Base-by-base conservation (phyloP, 2,888 invertebrate species). In the Platycnemis pennipes region DNA sequence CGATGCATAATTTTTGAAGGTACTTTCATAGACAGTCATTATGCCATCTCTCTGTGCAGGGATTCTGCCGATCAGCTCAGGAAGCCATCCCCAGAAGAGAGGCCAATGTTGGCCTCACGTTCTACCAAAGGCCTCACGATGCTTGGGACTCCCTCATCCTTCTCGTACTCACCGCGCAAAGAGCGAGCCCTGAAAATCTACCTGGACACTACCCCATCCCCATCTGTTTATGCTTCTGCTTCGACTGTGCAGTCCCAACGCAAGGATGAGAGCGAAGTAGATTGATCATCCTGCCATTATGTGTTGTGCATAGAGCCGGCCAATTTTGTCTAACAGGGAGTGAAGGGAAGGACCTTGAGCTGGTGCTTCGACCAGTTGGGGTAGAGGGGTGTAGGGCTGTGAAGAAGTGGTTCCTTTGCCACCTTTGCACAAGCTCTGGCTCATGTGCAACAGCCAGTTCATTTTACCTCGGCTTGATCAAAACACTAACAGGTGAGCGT, bases 161-260 rank as follows among this genome's bases (percentile, higher is more conserved):
- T 96, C 94, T 96, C 96, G 45, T 97, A 97, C 95, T 97, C 97
- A 94, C 97, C 97, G 77, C 97, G 98, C 91, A 97, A 97, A 95
- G 98, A 98, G 96, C 97, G 97, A 95, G 98, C 98, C 53, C 96
- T 98, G 94, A 98, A 98, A 96, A 98, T 98, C 95, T 98, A 98
- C 96, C 96, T 98, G 95, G 98, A 98, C 95, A 96, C 97, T 91
- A 96, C 95, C 46, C 95, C 95, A 45, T 89, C 95, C 63, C 63
- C 91, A 1, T 44, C 91, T 16, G 11, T 49, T 11, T 42, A 63
- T 69, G 89, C 94, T 88, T 42, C 63, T 69, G 94, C 94, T 88
- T 69, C 91, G n/a, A 63, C 63, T 42, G 91, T n/a, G 56, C 91
- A 56, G 16, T n/a, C 37, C 44, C 45, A 26, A 45, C 87, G 87